Evolutionary conservation across 2,888 invertebrate genomes (phyloP), one percentile per base, ranked within the genome.

Genomic region (Oithona nana): DNA sequence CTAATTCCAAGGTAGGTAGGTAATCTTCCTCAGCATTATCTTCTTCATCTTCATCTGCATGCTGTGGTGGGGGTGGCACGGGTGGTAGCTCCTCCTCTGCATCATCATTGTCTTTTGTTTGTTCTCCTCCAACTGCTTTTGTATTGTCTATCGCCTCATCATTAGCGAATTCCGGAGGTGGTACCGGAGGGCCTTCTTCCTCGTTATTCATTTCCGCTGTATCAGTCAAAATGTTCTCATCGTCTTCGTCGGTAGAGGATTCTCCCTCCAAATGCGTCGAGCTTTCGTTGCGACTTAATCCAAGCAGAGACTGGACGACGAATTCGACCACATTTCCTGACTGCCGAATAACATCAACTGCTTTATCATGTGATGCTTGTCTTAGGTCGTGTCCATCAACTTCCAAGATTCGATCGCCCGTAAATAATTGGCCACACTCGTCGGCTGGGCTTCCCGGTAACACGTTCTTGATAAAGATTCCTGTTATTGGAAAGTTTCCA

Each of bases 381-480:
- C 89, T 78, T 59, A 98, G 80, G 75, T 93, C 90, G 29, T 84
- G 80, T 11, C 89, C 92, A 71, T 92, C 92, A 29, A 98, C 89
- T 73, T 90, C 88, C 66, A 90, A 75, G 69, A 90, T 88, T 63
- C 88, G 78, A 74, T 90, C 90, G 1, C 90, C 90, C 63, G 86
- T 85, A 83, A 88, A 76, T 52, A 89, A 75, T 68, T 86, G 82
- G n/a, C 86, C 90, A 66, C 87, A 84, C 68, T 81, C 79, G 57
- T 90, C 93, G 0, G 97, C 98, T 0, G 97, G 94, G 74, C 92
- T 93, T 66, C 88, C 84, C 1, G 88, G 82, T 16, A 94, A 82
- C 0, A 98, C 94, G 70, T 92, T 90, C 74, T 97, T 97, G 71
- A 98, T 90, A 74, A 98, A 98, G 71, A 98, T 95, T 4, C 97